Evolutionary conservation across 2,113 vertebrate genomes (phyloP), one percentile per base, ranked within the genome.

Genomic region (Neotoma lepida): DNA sequence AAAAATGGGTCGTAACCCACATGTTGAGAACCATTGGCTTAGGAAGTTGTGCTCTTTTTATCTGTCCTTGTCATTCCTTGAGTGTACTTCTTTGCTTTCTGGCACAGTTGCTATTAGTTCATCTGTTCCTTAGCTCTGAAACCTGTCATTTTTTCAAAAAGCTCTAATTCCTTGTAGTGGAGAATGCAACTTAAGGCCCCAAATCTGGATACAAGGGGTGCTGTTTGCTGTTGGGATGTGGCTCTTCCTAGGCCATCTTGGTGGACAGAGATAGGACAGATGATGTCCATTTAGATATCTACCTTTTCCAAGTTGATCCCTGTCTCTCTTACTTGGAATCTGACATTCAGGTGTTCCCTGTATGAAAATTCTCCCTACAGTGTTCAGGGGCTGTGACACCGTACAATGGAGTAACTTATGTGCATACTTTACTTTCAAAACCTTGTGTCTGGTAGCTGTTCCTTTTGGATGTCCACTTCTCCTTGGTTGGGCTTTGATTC

Each of bases 41-140:
- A 77, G 26, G 46, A 49, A 77, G 41, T 77, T 77, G 76, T 78
- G 17, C 71, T 88, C 61, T 92, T 90, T 95, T 64, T 44, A 95
- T 93, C 20, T 33, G 22, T 88, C 24, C 17, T 93, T 61, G 41
- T 86, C 56, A n/a, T 88, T 81, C 35, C 92, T 80, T 96, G 94
- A 51, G 14, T 81, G 84, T 63, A 84, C 35, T 49, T 93, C 14
- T 63, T 93, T 93, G 78, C 58, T 93, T 97, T 91, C 41, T 78
- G 49, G 15, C 9, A 78, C 49, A 54, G 6, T 54, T 86, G 54
- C 82, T 92, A 58, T 30, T 30, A 92, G 41, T 49, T 74, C 33
- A 33, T 86, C 66, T 91, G 94, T 90, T 89, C 28, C 82, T 93
- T 93, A 77, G 84, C 68, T n/a, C 68, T 68, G 54, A 91, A 68